phyloP scores from a whole-genome alignment of 2,113 vertebrate species.

The Serilophus lunatus region DNA sequence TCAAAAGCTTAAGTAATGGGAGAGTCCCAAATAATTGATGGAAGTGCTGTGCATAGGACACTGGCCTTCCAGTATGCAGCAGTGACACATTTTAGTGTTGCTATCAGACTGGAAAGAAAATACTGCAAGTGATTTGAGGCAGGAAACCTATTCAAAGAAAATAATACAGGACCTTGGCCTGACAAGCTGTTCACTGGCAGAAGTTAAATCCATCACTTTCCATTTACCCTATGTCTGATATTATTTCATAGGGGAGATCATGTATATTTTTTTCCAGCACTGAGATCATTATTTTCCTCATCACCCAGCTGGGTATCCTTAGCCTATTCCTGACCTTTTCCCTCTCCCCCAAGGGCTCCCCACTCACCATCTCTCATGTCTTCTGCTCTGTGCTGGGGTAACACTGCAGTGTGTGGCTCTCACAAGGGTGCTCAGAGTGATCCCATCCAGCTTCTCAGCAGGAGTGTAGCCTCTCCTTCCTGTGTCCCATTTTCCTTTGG shows the following conservation, averaged over 20 bases:
- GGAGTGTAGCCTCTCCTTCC: not conserved
- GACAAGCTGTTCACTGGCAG: not conserved
- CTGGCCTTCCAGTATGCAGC: not conserved
- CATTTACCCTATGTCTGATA: not conserved
- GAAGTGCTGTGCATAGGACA: fast-evolving
- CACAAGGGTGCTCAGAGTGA: not conserved
- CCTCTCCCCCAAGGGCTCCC: not conserved
- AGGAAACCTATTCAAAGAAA: not conserved
- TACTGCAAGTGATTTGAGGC: not conserved
- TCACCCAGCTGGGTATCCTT: not conserved
- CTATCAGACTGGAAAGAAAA: not conserved
- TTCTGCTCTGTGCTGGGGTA: not conserved
- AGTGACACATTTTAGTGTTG: not conserved
- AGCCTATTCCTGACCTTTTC: not conserved
- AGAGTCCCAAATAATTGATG: not conserved
- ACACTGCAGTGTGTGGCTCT: not conserved
- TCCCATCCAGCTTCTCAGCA: not conserved
- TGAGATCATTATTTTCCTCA: not conserved
- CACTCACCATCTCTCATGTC: not conserved
- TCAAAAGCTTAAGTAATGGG: not conserved
- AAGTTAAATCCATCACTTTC: not conserved
- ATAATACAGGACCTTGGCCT: not conserved
- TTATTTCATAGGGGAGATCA: not conserved
- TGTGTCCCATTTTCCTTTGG: not conserved
- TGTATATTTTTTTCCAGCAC: not conserved